Evolutionary conservation across 2,797 vertebrate species (phyloP), one percentile per base, ranked within the genome.

Genomic region (Limnodromus scolopaceus): DNA sequence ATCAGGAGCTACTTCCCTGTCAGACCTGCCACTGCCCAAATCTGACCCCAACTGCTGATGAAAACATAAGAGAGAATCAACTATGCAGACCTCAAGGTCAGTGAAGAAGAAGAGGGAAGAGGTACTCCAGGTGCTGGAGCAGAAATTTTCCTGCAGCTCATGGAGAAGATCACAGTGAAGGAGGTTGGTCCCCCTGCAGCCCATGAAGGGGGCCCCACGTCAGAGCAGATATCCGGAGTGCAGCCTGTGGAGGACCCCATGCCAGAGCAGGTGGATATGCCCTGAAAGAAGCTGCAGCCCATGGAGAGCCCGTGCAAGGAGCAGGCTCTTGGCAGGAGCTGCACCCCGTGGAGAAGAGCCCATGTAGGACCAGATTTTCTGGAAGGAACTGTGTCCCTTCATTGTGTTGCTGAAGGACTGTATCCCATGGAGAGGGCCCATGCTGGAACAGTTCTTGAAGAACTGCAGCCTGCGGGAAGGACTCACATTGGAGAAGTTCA

Each of bases 401-500:
- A 34, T 15, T 19, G 48, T 72, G 36, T 69, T 76, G 46, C 41
- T 83, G 38, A 38, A 57, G 65, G 65, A 1, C 32, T 48, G 14
- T 15, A 28, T 61, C 38, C 60, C 2, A 0, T 11, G 12, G 60
- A 20, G 19, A 11, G 38, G 9, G 74, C 51, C 12, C 49, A 16
- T 0, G 0, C 49, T 84, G 88, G 27, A 72, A 72, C 66, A 71
- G 64, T 7, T 53, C 63, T 58, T 45, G 25, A 45, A 43, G 87
- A 81, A 45, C 38, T 41, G n/a, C 46, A 92, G 66, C 71, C 71
- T 9, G 6, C 39, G 58, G 58, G 72, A 86, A 70, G 60, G 55
- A 32, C 51, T 32, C 10, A 5, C 1, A 0, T 0, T 71, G 66
- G 30, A 82, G 48, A 23, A 75, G 48, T 46, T 69, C 11, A 1